A percentile compares a stretch with the other conserved stretches of the same genome.
These are phyloP conservation scores for Erannis defoliaria DNA, from an alignment of 2,888 invertebrate species.

Conservation along the genomic window DNA sequence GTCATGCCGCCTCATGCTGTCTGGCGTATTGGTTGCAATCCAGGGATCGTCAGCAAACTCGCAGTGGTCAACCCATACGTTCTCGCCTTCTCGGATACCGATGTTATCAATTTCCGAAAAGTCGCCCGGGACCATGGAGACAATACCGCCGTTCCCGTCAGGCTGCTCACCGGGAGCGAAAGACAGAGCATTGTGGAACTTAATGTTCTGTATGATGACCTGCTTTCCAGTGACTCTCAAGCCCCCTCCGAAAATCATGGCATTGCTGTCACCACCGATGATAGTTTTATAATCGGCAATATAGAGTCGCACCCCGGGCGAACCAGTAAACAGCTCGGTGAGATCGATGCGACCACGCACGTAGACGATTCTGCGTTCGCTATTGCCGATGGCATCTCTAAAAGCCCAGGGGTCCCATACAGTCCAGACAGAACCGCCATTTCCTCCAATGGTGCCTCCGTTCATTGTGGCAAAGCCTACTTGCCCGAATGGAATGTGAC, in stretches of 20 bases:
- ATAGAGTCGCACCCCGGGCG: constrained; percentile 28
- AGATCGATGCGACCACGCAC: constrained; percentile 39
- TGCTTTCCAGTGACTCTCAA: background rate
- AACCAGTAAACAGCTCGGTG: constrained; percentile 18
- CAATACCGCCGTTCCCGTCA: constrained; percentile 37
- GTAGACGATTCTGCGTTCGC: constrained; percentile 20
- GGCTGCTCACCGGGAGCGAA: constrained; percentile 36
- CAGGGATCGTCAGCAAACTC: constrained; percentile 43
- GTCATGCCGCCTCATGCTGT: constrained; percentile 35
- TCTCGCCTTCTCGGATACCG: background rate
- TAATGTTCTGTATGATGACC: constrained; percentile 33
- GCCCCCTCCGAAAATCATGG: constrained; percentile 36
- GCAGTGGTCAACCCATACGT: constrained; percentile 29
- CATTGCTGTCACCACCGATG: constrained; percentile 25
- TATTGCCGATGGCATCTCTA: constrained; percentile 21
- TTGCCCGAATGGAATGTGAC: background rate
- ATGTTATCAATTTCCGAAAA: constrained; percentile 31
- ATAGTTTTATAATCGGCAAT: constrained; percentile 30
- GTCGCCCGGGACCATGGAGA: constrained; percentile 20
- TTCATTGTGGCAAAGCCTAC: constrained; percentile 17
- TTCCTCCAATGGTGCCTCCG: constrained; percentile 26
- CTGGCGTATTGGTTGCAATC: constrained; percentile 5
- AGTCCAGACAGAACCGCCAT: constrained; percentile 34
- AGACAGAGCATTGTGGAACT: constrained; percentile 33
- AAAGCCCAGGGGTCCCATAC: constrained; percentile 39